Evolutionary conservation across 2,113 vertebrate species (phyloP), one percentile per base, ranked within the genome.

Genomic region (Melospiza melodia): DNA sequence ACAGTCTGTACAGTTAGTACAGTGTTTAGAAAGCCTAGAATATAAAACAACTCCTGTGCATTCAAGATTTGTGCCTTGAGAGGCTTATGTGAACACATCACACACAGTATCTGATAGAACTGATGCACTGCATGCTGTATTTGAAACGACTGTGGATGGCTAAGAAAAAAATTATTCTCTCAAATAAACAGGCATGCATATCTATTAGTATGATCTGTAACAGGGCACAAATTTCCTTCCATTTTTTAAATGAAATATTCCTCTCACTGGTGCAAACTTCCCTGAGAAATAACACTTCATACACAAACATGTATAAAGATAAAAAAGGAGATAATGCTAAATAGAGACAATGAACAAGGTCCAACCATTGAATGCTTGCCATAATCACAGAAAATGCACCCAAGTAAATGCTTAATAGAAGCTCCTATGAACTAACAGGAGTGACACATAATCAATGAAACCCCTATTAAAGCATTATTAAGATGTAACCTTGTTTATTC

Each of bases 401-500:
- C 54, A 91, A 67, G 73, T 91, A 97, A 90, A 93, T 77, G 81
- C 85, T 89, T 94, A 91, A 81, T 81, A 95, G 86, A 94, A 96
- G 84, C 86, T 75, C 75, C 68, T 74, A 81, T 89, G 90, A 96
- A 95, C 91, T 96, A 96, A 91, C 77, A 57, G 75, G 44, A 94
- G 46, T 84, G 96, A 96, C 95, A 96, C 44, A 95, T 94, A 95
- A 96, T 96, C 95, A 97, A 94, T 95, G 84, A 66, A 66, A 80
- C 31, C 68, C 61, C 75, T 93, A 94, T 96, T 96, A 96, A 94
- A 93, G 87, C 90, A 90, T 95, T 97, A 97, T 95, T 95, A 94
- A 95, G 81, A 95, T 65, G 83, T 93, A 96, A 96, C 80, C 95
- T 89, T 94, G 87, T 93, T 96, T 97, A 97, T 97, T 94, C 89